Conservation (phyloP, 1,140 invertebrate genomes). For the Drosophila ohnishii region DNA sequence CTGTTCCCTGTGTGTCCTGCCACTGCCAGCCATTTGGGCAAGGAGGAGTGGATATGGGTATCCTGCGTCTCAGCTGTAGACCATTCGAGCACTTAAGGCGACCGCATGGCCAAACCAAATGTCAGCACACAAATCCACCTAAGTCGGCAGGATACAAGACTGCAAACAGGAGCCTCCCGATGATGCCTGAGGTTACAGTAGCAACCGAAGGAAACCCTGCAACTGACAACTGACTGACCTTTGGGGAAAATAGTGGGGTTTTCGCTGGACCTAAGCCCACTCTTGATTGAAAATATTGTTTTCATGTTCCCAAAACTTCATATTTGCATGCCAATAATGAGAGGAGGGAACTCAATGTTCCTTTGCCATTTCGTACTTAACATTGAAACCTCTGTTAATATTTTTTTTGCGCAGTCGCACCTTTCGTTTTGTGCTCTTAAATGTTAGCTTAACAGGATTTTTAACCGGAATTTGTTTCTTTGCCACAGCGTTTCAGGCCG, state of each 20-base stretch:
- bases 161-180: slow-evolving; percentile 15
- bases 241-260: neutral
- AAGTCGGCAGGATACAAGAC: slow-evolving; percentile 34
- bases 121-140: slow-evolving; percentile 53
- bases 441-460: slow-evolving; percentile 54
- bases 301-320: slow-evolving; percentile 3
- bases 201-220: neutral
- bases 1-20: slow-evolving; percentile 5
- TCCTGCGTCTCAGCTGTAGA: slow-evolving; percentile 4
- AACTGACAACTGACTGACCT: slow-evolving; percentile 14
- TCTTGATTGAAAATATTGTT: slow-evolving; percentile 16
- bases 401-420: slow-evolving; percentile 59
- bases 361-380: slow-evolving; percentile 15
- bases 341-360: neutral
- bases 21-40: slow-evolving; percentile 23
- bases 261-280: neutral
- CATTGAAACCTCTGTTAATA: slow-evolving; percentile 23
- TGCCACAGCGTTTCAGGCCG: slow-evolving; percentile 30
- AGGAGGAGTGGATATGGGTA: neutral
- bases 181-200: slow-evolving; percentile 12
- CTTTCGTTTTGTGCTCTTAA: slow-evolving; percentile 49
- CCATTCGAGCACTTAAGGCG: slow-evolving; percentile 38
- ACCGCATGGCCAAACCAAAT: slow-evolving; percentile 62
- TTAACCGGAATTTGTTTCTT: slow-evolving; percentile 14
- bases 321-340: slow-evolving; percentile 6